Conservation (phyloP, 2,888 invertebrate genomes). For the Tenthredo amoena region DNA sequence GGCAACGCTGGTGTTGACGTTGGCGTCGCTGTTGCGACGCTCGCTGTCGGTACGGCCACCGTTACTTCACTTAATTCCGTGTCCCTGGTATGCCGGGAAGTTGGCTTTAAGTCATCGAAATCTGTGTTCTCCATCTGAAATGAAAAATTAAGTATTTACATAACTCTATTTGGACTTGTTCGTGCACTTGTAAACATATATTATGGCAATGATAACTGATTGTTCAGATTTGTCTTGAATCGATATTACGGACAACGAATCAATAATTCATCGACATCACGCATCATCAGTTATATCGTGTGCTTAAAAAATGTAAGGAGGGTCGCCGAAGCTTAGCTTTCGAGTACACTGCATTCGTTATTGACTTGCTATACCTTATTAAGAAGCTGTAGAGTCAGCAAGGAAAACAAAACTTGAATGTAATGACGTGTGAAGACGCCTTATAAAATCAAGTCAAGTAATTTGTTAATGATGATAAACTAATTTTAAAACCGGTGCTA, state of each 20-base stretch:
- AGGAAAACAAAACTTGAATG: too few species aligned
- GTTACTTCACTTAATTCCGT: slow-evolving; percentile 73
- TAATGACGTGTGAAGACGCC: too few species aligned
- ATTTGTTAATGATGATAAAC: too few species aligned
- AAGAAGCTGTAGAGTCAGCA: too few species aligned
- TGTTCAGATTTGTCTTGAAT: not conserved
- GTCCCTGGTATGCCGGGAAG: slow-evolving; percentile 71
- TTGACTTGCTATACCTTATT: too few species aligned
- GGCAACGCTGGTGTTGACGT: slow-evolving; percentile 55
- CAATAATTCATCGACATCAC: too few species aligned
- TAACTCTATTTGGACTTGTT: not conserved
- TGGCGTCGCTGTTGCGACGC: slow-evolving; percentile 64
- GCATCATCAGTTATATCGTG: too few species aligned
- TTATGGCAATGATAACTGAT: not conserved
- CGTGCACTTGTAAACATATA: not conserved
- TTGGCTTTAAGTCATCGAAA: slow-evolving; percentile 67
- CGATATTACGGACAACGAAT: not conserved
- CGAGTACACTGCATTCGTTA: too few species aligned
- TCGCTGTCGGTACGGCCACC: slow-evolving; percentile 60
- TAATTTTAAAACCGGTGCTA: too few species aligned
- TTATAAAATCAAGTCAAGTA: too few species aligned
- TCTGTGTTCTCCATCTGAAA: slow-evolving; percentile 79
- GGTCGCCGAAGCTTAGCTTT: too few species aligned
- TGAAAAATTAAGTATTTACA: not conserved
- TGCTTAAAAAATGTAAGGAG: too few species aligned